Base-by-base conservation (phyloP, 2,797 vertebrate genomes). In the Protosalanx chinensis region DNA sequence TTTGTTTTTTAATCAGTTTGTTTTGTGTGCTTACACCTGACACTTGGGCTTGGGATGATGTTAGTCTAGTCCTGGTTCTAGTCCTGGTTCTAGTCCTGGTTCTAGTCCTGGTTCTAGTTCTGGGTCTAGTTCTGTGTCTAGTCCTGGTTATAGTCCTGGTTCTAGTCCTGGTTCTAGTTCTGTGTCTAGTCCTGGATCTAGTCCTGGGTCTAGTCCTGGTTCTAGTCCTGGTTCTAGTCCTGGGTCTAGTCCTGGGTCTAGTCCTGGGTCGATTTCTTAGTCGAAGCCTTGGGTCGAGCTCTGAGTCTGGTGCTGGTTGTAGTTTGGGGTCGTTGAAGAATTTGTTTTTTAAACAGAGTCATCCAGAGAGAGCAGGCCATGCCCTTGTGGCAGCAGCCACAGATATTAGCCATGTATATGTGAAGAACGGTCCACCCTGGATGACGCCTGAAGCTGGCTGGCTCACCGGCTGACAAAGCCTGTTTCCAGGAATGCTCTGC, bases 371-470 rank as follows among this genome's bases (percentile, higher is more conserved):
- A 89, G 87, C 79, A 82, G 86, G 76, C 87, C 82, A 87, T 88
- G 86, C 91, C 90, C 90, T 85, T 91, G 72, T 71, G 88, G 87
- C 18, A 6, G 90, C 87, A 85, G 86, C 85, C 88, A 81, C 88
- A 93, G 90, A 92, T 90, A 93, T 92, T 76, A 89, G 91, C 86
- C 92, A 92, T 86, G 87, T 90, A 92, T 90, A 90, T 93, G 92
- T 85, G 87, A 92, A 93, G 88, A 92, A 92, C 88, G 89, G 89
- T 89, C 88, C 87, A 84, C 89, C 87, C 84, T 80, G 37, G 37
- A 41, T 76, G 76, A 80, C 79, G 83, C 80, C 51, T 18, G 75
- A 41, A 41, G 37, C 88, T 91, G 90, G 88, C 77, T 56, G 75
- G 81, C 79, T 77, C 66, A 79, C 30, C 53, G 57, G 79, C 85